Percentiles rank a stretch among this genome's conserved stretches.
Evolutionary conservation across 2,888 invertebrate species (phyloP).

Genomic region (Xestia ashworthii): DNA sequence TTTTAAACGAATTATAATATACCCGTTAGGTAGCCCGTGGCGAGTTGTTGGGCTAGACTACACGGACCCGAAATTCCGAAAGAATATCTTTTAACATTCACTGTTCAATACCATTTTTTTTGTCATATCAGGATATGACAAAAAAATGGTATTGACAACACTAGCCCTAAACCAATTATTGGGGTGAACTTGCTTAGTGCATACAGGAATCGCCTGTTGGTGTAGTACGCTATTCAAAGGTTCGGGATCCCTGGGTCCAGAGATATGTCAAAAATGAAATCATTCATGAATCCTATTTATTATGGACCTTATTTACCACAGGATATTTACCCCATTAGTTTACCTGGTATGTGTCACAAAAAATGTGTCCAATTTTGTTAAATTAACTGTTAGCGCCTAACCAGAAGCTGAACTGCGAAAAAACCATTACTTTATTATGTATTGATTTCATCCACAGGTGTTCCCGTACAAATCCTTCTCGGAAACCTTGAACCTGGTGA

Average conservation of each 20-base stretch:
- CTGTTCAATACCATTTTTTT: background rate
- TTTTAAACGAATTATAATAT: background rate
- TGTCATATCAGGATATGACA: too few species aligned
- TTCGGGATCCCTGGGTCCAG: background rate
- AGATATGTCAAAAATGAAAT: background rate
- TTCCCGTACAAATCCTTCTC: slow-evolving; percentile 98
- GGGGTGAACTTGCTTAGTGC: background rate
- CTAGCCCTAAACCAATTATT: background rate
- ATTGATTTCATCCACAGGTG: slow-evolving; percentile 88
- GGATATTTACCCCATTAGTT: background rate
- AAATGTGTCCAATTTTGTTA: background rate
- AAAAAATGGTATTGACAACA: too few species aligned
- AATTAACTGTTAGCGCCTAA: background rate
- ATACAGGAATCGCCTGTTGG: background rate
- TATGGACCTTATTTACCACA: background rate
- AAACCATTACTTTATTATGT: background rate
- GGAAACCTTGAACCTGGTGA: slow-evolving; percentile 97
- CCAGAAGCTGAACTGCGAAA: background rate
- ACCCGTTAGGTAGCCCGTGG: background rate
- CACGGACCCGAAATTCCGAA: background rate
- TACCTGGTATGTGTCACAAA: too few species aligned
- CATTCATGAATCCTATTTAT: background rate
- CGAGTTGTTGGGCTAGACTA: background rate
- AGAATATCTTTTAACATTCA: background rate
- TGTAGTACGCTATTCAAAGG: background rate